These are phyloP conservation scores for Falco cherrug DNA, from an alignment of 2,797 vertebrate species.

Conservation along the genomic window DNA sequence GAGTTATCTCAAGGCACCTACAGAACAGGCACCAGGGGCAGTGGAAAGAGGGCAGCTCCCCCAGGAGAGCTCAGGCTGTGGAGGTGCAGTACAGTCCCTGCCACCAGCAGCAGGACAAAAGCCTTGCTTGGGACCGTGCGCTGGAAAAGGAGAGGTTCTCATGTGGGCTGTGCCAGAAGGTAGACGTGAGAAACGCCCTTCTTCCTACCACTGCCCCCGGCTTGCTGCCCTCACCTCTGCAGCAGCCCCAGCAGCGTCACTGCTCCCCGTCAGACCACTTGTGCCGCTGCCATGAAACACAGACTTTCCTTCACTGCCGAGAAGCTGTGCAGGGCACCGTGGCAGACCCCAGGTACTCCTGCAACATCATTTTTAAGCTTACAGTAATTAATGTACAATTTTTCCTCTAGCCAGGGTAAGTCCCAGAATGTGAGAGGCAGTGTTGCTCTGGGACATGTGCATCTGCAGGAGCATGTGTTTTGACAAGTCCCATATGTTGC, in stretches of 20 bases:
- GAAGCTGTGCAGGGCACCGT: neutral
- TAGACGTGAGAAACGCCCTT: neutral
- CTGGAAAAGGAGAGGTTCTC: neutral
- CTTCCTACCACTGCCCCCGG: no score
- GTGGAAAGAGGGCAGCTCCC: no score
- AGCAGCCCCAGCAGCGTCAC: neutral
- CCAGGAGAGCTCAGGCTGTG: fast-evolving
- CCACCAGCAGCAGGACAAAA: neutral
- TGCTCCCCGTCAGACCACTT: fast-evolving
- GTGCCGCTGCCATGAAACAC: neutral
- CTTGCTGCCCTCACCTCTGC: neutral
- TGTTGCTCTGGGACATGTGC: neutral
- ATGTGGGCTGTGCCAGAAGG: fast-evolving
- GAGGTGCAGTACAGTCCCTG: neutral
- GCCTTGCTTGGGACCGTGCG: neutral
- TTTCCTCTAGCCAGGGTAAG: neutral
- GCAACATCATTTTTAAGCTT: neutral
- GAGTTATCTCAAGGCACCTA: neutral
- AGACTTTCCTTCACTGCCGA: neutral
- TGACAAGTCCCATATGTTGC: conserved; percentile 15
- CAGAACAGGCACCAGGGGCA: neutral
- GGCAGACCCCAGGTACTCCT: neutral
- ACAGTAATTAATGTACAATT: neutral
- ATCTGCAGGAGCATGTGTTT: neutral
- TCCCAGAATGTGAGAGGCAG: neutral